Percentiles rank a stretch among this genome's conserved stretches.
Conservation (phyloP, 1,140 invertebrate species). For the Zophobas morio region DNA sequence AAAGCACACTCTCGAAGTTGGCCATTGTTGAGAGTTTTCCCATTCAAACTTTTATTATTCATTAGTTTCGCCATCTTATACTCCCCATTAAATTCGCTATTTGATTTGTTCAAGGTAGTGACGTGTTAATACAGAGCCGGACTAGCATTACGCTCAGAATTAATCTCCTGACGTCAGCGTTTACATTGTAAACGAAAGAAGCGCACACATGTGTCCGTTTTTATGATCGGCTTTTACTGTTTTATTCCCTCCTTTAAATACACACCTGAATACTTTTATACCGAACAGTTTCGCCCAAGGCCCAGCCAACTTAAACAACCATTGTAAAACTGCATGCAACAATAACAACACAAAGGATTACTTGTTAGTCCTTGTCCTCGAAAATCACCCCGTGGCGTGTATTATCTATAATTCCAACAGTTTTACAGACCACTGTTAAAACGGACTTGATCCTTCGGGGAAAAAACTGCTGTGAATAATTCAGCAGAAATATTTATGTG, state of each 20-base stretch:
- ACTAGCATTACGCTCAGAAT: constrained; percentile 20
- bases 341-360: too few relatives aligned
- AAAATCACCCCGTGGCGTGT: too few relatives aligned
- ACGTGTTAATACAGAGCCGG: constrained; percentile 20
- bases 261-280: constrained; percentile 9
- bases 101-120: constrained; percentile 34
- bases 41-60: constrained; percentile 28
- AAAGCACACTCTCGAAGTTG: not conserved
- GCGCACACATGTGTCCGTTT: constrained; percentile 34
- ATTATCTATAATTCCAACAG: too few relatives aligned
- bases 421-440: too few relatives aligned
- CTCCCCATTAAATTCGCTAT: constrained; percentile 24
- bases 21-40: not conserved
- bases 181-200: constrained; percentile 23
- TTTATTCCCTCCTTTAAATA: constrained; percentile 21
- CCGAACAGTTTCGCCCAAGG: too few relatives aligned
- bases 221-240: constrained; percentile 27
- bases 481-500: too few relatives aligned
- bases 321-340: too few relatives aligned
- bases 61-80: constrained; percentile 21
- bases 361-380: too few relatives aligned
- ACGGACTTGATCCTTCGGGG: too few relatives aligned
- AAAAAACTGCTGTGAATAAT: too few relatives aligned
- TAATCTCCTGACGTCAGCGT: constrained; percentile 38
- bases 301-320: too few relatives aligned